phyloP scores from a whole-genome alignment of 2,113 vertebrate species.

The Murina feae region DNA sequence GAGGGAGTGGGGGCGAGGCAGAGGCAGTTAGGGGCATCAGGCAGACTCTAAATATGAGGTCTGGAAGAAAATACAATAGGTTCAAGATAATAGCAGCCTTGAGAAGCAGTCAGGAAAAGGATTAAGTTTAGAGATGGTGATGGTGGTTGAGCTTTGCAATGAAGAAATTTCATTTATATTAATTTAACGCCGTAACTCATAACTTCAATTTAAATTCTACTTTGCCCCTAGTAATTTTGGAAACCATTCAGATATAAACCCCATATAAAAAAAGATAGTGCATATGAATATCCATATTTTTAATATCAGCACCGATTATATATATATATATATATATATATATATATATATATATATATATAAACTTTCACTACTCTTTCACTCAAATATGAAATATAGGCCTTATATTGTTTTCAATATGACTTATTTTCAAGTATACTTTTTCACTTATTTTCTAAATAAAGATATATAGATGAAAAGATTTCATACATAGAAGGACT shows the following conservation, averaged over 20 bases:
- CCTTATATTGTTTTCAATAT: neutral
- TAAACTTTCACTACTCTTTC: neutral
- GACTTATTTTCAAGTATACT: neutral
- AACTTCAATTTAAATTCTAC: conserved; percentile 3
- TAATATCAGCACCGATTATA: neutral
- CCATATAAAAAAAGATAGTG: neutral
- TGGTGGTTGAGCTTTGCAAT: neutral
- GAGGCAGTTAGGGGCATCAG: too few relatives aligned
- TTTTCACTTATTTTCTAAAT: neutral
- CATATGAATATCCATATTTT: neutral
- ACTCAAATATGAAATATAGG: neutral
- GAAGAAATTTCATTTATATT: neutral
- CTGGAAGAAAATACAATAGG: neutral
- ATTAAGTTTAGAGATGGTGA: neutral
- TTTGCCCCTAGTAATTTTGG: neutral
- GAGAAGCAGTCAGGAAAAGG: neutral
- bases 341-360: neutral
- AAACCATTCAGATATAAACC: neutral
- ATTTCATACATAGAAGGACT: conserved; percentile 21
- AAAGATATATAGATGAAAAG: neutral
- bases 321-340: neutral
- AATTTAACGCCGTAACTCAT: neutral
- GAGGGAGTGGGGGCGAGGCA: too few relatives aligned
- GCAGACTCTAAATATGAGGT: neutral
- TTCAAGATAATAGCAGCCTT: neutral